phyloP scores from a whole-genome alignment of 2,888 invertebrate species.

The Octodonta nipae region DNA sequence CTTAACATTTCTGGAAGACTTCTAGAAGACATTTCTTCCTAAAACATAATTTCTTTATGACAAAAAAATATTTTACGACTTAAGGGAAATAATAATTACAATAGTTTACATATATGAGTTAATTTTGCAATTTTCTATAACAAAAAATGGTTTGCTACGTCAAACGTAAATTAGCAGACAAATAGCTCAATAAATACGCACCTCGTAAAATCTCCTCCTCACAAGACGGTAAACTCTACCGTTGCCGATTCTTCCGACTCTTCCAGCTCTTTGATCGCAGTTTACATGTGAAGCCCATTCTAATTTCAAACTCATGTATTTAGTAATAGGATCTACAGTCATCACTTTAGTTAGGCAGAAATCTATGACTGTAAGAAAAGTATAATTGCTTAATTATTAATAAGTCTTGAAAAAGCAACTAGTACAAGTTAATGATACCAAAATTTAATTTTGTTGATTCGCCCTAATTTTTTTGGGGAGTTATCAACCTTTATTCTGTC shows the following conservation, averaged over 20 bases:
- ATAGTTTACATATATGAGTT: no score
- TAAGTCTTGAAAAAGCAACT: constrained; percentile 1
- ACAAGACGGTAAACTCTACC: constrained; percentile 79
- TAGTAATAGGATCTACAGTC: constrained; percentile 60
- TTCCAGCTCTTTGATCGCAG: constrained; percentile 78
- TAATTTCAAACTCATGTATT: constrained; percentile 63
- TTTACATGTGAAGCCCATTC: constrained; percentile 83
- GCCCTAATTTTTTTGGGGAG: no score
- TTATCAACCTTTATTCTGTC: no score
- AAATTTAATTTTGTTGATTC: no score
- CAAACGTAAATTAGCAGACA: no score
- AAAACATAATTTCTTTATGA: not conserved
- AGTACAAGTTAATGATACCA: no score
- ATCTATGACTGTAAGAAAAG: constrained; percentile 64
- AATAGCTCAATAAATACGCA: no score
- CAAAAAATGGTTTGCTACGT: no score
- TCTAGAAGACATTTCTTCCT: constrained; percentile 42
- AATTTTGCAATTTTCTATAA: no score
- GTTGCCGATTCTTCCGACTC: constrained; percentile 76
- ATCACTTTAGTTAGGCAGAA: constrained; percentile 82
- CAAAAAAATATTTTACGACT: not conserved
- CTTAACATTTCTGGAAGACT: constrained; percentile 63
- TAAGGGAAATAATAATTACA: no score
- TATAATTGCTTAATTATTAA: no score
- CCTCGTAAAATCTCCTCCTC: constrained; percentile 50